Conservation (phyloP, 2,797 vertebrate genomes). For the Enteromius treurensis region DNA sequence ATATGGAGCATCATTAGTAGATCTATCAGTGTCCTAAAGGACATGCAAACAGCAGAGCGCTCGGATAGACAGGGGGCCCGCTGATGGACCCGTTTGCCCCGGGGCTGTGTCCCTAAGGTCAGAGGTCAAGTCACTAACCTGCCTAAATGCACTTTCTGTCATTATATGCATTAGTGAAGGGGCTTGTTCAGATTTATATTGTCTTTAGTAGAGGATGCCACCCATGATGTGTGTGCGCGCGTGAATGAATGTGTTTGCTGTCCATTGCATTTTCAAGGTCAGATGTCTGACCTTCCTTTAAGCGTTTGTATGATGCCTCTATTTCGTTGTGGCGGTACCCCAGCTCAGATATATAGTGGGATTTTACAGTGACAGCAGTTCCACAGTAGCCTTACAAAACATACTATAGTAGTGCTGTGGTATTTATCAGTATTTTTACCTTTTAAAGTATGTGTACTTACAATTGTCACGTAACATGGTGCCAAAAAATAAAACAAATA, state of each 20-base stretch:
- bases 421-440: not conserved
- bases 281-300: slow-evolving; percentile 34
- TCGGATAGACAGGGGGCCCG: slow-evolving; percentile 77
- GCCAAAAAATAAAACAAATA: not conserved
- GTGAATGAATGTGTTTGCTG: slow-evolving; percentile 22
- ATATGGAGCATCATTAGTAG: slow-evolving; percentile 83
- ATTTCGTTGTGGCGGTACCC: not conserved
- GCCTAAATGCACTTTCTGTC: slow-evolving; percentile 89
- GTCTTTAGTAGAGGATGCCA: slow-evolving; percentile 17
- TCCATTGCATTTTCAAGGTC: slow-evolving; percentile 33
- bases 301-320: not conserved
- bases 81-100: slow-evolving; percentile 72
- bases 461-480: not conserved
- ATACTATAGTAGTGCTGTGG: not conserved
- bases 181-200: slow-evolving; percentile 18
- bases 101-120: slow-evolving; percentile 77
- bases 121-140: slow-evolving; percentile 89
- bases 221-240: slow-evolving; percentile 14
- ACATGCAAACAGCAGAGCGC: slow-evolving; percentile 79
- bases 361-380: not conserved
- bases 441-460: not conserved
- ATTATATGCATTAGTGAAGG: slow-evolving; percentile 81
- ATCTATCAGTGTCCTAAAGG: slow-evolving; percentile 84
- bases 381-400: not conserved
- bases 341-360: not conserved